Evolutionary conservation across 2,888 invertebrate genomes (phyloP), one percentile per base, ranked within the genome.

Genomic region (Drosophila conformis): DNA sequence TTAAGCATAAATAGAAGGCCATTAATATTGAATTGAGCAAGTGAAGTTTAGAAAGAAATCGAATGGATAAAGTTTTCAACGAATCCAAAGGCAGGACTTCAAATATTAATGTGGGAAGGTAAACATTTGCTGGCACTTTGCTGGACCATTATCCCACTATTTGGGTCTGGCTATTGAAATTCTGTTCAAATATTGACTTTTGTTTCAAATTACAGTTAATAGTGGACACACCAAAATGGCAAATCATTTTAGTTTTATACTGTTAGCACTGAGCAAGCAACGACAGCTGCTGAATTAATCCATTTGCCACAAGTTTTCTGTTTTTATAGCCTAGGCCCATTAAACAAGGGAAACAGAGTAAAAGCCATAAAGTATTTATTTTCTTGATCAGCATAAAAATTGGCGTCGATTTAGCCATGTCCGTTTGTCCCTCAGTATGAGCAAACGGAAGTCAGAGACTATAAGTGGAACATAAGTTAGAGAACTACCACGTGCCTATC

Each of bases 111-210:
- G 29, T 42, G 27, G 21, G 15, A 63, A 48, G 27, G 54, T 29
- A 68, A 76, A 76, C 69, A 66, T 72, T 72, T 72, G 65, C 52
- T 29, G 40, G n/a, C 46, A 58, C 48, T 57, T 56, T 49, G 27
- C 52, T 46, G 11, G 40, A 33, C 25, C 49, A 4, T 51, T 60
- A 36, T 36, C 15, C 33, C 11, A 18, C 52, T 52, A 31, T 18
- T 4, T 13, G 6, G 25, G 31, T 15, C 49, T 53, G 53, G 42
- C 13, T 35, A 49, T 3, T 33, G 27, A 59, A 60, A 36, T n/a
- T 8, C 11, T 5, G 33, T 36, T 46, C 29, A 64, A 78, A 68
- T 76, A 59, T 81, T 80, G 67, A 63, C 69, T 58, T 64, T 62
- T 68, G 68, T 62, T 53, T 78, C 65, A 67, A 79, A 77, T 72